These are phyloP conservation scores for Drosophila littoralis DNA, from an alignment of 1,140 invertebrate species.

Conservation along the genomic window DNA sequence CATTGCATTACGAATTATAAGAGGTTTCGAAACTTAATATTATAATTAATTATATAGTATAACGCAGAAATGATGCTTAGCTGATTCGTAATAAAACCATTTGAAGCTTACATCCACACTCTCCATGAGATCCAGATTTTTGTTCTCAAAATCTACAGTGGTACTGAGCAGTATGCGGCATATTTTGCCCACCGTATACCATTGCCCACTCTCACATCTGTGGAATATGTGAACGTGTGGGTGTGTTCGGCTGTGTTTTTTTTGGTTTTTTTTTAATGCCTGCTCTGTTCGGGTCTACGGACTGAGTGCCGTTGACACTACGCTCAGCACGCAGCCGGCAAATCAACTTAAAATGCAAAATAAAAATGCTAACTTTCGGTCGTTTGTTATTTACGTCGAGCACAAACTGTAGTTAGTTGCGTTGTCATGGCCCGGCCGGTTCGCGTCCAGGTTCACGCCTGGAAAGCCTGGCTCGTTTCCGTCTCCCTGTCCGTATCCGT, in stretches of 20 bases:
- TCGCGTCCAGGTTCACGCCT: conserved; percentile 38
- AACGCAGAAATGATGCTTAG: too few species aligned
- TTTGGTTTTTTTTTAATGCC: neutral
- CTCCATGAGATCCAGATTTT: too few species aligned
- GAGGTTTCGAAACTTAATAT: too few species aligned
- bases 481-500: conserved; percentile 18
- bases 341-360: conserved; percentile 81
- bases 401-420: conserved; percentile 69
- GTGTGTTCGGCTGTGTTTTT: conserved; percentile 19
- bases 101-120: too few species aligned
- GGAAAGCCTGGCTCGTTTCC: conserved; percentile 24
- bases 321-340: conserved; percentile 51
- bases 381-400: conserved; percentile 68
- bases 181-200: conserved; percentile 13
- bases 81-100: too few species aligned
- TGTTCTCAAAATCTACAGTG: neutral
- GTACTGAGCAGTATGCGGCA: neutral
- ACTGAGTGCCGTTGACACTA: conserved; percentile 64
- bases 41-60: too few species aligned
- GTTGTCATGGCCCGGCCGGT: conserved; percentile 64
- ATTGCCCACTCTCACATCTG: neutral
- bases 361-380: conserved; percentile 64
- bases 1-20: too few species aligned
- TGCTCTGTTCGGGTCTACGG: conserved; percentile 26
- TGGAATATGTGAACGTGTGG: conserved; percentile 40